Base-by-base conservation (phyloP, 1,140 invertebrate species). In the Drosophila lowei region DNA sequence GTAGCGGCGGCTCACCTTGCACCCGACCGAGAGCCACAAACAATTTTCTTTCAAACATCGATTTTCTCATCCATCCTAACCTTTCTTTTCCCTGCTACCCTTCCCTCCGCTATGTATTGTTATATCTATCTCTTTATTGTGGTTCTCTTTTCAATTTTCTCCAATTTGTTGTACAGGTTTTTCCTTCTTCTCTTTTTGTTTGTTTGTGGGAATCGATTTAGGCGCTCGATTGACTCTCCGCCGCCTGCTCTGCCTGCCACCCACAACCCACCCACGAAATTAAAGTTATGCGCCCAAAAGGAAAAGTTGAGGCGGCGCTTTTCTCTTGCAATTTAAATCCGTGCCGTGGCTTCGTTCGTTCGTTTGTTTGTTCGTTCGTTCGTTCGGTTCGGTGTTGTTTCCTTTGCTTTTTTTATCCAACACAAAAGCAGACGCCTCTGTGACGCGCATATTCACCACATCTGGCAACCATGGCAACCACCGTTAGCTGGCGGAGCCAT, bases 371-470 rank as follows among this genome's bases (percentile, higher is more conserved):
- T 13, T 21, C 46, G 49, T 50, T 46, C 23, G 58, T 41, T 46
- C 46, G 50, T n/a, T n/a, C n/a, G 66, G 48, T 44, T 18, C 18
- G 25, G 30, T 38, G 15, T 30, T 21, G 16, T 58, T 52, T 61
- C 28, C 48, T 61, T 53, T 46, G 46, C 44, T 57, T 57, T 46
- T 46, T 44, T n/a, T 66, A 54, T 57, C 48, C 64, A 73, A 59
- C 71, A 65, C 48, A 70, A 47, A 56, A 28, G 28, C 13, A 42
- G 44, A 52, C 50, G 52, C 61, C 38, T 42, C 15, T 57, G 53
- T 62, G 57, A 61, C 46, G 53, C 52, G 72, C 55, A 66, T 75
- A 83, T 75, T 83, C 79, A 83, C 79, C 79, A 83, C 79, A 74
- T 57, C 63, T 73, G 73, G 55, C 63, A 73, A 64, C 56, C 63